phyloP scores from a whole-genome alignment of 2,888 invertebrate genomes.

The Conus canariensis region DNA sequence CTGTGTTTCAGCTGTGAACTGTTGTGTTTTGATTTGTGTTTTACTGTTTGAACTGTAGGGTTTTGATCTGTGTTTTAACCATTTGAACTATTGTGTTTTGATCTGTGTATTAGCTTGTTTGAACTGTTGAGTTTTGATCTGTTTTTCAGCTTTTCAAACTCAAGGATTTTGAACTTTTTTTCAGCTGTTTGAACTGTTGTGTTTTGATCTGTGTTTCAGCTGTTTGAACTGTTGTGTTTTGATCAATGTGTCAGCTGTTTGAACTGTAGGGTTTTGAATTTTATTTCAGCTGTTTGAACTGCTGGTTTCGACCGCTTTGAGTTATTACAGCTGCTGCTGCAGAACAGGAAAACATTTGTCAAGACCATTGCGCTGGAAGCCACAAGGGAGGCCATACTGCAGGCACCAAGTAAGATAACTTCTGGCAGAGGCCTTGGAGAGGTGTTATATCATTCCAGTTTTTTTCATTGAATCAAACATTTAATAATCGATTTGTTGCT shows the following conservation, averaged over 20 bases:
- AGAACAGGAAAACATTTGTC: conserved; percentile 82
- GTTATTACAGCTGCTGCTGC: conserved; percentile 84
- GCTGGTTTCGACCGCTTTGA: conserved; percentile 90
- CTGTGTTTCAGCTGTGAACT: conserved; percentile 82
- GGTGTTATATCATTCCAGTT: background rate
- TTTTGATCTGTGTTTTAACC: background rate
- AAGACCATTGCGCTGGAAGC: conserved; percentile 60
- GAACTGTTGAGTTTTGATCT: too few relatives aligned
- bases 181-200: too few relatives aligned
- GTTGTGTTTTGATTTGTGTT: conserved; percentile 87
- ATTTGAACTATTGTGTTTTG: too few relatives aligned
- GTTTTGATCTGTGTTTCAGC: background rate
- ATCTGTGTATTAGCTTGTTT: too few relatives aligned
- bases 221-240: conserved; percentile 89
- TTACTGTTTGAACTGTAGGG: conserved; percentile 79
- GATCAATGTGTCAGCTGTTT: conserved; percentile 79
- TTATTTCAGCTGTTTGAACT: conserved; percentile 87
- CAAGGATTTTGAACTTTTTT: too few relatives aligned
- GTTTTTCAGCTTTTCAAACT: too few relatives aligned
- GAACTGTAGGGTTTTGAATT: too few relatives aligned
- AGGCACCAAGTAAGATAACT: conserved; percentile 48
- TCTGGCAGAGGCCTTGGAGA: background rate
- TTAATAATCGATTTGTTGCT: too few relatives aligned
- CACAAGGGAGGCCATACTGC: conserved; percentile 49
- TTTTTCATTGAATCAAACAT: background rate